Conservation (phyloP, 2,113 vertebrate species). For the Oncorhynchus masou region DNA sequence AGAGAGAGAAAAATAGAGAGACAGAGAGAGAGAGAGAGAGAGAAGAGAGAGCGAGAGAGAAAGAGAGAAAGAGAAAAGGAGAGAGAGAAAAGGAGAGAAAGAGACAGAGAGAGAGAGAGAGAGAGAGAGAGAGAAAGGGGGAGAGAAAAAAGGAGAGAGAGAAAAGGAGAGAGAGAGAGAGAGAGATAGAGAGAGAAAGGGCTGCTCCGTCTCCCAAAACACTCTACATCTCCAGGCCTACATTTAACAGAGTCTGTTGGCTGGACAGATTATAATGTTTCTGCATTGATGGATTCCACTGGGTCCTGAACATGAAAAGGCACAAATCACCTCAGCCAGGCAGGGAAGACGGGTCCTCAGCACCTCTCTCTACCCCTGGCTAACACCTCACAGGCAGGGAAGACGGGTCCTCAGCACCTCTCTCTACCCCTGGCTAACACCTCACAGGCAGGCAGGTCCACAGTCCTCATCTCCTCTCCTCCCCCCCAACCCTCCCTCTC, state of each 20-base stretch:
- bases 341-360: not conserved
- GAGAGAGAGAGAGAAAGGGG: too few relatives aligned
- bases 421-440: not conserved
- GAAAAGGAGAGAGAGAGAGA: too few relatives aligned
- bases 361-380: not conserved
- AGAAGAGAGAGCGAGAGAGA: too few relatives aligned
- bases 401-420: not conserved
- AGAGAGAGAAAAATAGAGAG: too few relatives aligned
- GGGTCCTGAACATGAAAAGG: conserved; percentile 5
- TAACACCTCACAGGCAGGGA: not conserved
- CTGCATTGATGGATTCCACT: conserved; percentile 18
- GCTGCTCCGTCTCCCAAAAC: not conserved
- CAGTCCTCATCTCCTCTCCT: not conserved
- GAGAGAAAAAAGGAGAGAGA: too few relatives aligned
- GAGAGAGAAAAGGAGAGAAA: too few relatives aligned
- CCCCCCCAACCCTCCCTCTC: too few relatives aligned
- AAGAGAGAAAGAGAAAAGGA: too few relatives aligned
- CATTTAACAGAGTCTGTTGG: conserved; percentile 14
- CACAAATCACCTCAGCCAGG: conserved; percentile 7
- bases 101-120: too few relatives aligned
- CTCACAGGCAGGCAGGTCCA: not conserved
- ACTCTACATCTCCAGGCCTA: not conserved
- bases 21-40: too few relatives aligned
- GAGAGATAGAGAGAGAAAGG: too few relatives aligned
- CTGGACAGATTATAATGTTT: conserved; percentile 21